Base-by-base conservation (phyloP, 1,140 invertebrate species). In the Triops longicaudatus region DNA sequence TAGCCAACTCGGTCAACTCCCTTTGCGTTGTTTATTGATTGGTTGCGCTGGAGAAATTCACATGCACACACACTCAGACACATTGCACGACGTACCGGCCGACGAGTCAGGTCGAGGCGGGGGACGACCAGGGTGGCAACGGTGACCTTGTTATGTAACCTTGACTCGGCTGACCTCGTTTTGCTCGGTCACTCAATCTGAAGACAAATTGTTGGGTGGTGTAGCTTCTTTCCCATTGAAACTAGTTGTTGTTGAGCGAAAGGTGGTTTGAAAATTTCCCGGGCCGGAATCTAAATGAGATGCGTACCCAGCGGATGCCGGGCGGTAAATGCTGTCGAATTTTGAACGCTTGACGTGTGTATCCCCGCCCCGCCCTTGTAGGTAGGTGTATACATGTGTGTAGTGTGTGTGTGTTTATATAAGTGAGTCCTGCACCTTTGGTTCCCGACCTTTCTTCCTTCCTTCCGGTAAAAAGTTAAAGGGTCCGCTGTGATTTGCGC, bases 21-120 rank as follows among this genome's bases (percentile, higher is more conserved):
- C 50, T 63, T 63, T 63, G 50, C 50, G 50, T 63, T 22, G 50
- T 1, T 63, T 63, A 63, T 63, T 63, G 50, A 63, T 63, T 63
- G 50, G 50, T 63, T 63, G 50, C 50, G 50, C 50, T 63, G 50
- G 50, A 63, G 50, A 9, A 63, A 63, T 63, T 63, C 50, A 63
- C 50, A 63, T 63, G 22, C n/a, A 63, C 50, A 63, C 50, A 63
- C 50, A 63, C n/a, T 63, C 50, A 63, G 50, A 63, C 50, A 63
- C 50, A 63, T 63, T 63, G 50, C 50, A 63, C 3, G 50, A 63
- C 50, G 50, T 63, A 63, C 50, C 50, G 50, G n/a, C 3, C 3
- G 14, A 22, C 50, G n/a, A 63, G 50, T 10, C 50, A 63, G 50
- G 50, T 63, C 50, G 50, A 63, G 22, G 31, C 31, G 31, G 31